Base-by-base conservation (phyloP, 1,140 invertebrate genomes). In the Macrostomum lignano region DNA sequence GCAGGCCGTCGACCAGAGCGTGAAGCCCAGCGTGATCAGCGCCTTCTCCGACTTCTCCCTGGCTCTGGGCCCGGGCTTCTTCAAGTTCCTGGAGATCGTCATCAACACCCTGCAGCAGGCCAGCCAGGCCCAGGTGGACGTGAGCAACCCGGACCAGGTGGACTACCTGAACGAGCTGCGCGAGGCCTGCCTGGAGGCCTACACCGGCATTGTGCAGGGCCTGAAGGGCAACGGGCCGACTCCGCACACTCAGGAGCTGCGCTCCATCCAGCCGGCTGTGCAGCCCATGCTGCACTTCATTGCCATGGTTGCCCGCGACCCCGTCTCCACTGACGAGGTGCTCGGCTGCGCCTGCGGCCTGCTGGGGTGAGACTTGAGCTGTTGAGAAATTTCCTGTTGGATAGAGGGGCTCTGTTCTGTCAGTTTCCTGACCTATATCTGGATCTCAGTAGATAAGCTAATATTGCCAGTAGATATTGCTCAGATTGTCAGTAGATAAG, bases 21-120 rank as follows among this genome's bases (percentile, higher is more conserved):
- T 93, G 0, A 93, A 93, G 49, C 82, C 84, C 9, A 75, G 86
- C 52, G 88, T 93, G 41, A 60, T 96, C 19, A 77, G 78, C 1
- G 74, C 78, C 1, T 91, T 93, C 64, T 81, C 82, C 23, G 84
- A 94, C 51, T 76, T 93, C 43, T 82, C 79, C 6, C 60, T 93
- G 1, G 76, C 76, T 36, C 77, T 93, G 49, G 82, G 84, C 3
- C 60, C 69, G 1, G 73, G 79, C 44, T 93, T 93, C 53, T 71
- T 73, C 35, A 86, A 82, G 48, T 94, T 93, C 54, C 64, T 93
- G 29, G 72, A 73, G 35, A 65, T 84, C 30, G 81, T 91, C 5
- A 59, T 94, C 44, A 69, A 72, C 37, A 86, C 82, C 37, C 60
- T 94, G 31, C 58, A 67, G n/a, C 73, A 86, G 60, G 86, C 84